A percentile compares a stretch with the other conserved stretches of the same genome.
Conservation (phyloP, 2,888 invertebrate species). For the Platynereis dumerilii region DNA sequence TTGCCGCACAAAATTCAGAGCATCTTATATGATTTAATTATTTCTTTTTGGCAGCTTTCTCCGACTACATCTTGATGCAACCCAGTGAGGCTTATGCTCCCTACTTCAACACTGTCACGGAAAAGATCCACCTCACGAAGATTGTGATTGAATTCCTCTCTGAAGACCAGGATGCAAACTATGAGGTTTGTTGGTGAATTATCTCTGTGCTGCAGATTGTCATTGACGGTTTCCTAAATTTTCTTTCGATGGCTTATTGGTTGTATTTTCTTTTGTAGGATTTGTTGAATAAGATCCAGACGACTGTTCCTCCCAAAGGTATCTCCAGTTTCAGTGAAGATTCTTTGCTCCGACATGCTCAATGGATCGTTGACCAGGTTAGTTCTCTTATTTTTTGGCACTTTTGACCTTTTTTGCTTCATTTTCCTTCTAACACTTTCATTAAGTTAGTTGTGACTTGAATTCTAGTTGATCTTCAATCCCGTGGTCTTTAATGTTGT, state of each 20-base stretch:
- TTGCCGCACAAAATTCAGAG: too few species aligned
- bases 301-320: conserved; percentile 67
- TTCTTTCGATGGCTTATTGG: too few species aligned
- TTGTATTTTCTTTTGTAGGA: conserved; percentile 62
- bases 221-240: too few species aligned
- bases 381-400: too few species aligned
- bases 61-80: conserved; percentile 80
- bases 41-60: conserved; percentile 67
- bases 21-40: too few species aligned
- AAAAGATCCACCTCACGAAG: conserved; percentile 81
- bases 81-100: conserved; percentile 76
- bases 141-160: conserved; percentile 79
- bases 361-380: conserved; percentile 82
- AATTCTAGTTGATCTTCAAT: too few species aligned
- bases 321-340: conserved; percentile 73
- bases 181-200: conserved; percentile 67
- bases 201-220: too few species aligned
- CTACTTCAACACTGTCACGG: conserved; percentile 74
- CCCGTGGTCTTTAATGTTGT: too few species aligned
- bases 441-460: too few species aligned
- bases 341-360: conserved; percentile 76
- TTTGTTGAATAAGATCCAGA: conserved; percentile 71
- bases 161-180: conserved; percentile 69
- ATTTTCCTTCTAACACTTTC: too few species aligned
- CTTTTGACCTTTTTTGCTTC: too few species aligned